Percentiles rank a stretch among this genome's conserved stretches.
Evolutionary conservation across 2,888 invertebrate genomes (phyloP).

Genomic region (Synergus itoensis): DNA sequence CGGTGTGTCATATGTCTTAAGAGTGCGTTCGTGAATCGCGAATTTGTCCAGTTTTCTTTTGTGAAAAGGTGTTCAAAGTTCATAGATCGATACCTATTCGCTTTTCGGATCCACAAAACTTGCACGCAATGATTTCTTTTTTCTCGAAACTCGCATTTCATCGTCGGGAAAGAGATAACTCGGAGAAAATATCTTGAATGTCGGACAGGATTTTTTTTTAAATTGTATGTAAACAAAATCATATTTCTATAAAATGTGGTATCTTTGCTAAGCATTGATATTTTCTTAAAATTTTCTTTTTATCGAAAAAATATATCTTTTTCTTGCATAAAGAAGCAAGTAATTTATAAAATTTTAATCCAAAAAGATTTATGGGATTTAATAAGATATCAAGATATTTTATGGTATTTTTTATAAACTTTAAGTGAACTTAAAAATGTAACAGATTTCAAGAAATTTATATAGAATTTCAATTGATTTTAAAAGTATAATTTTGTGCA

Average conservation of each 20-base stretch:
- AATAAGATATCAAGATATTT: too few species aligned
- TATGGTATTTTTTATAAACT: too few species aligned
- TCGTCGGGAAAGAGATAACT: neutral
- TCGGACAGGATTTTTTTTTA: neutral
- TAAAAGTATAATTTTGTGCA: too few species aligned
- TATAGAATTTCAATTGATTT: too few species aligned
- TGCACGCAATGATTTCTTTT: neutral
- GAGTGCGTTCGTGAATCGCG: conserved; percentile 47
- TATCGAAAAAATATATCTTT: too few species aligned
- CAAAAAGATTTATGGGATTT: too few species aligned
- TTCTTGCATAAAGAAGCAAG: too few species aligned
- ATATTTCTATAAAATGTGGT: neutral
- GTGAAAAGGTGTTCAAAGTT: conserved; percentile 47
- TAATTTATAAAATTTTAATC: too few species aligned
- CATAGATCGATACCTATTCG: neutral
- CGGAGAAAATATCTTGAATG: neutral
- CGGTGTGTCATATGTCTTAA: conserved; percentile 36
- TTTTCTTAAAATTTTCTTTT: neutral
- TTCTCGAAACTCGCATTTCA: neutral
- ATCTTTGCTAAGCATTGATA: neutral
- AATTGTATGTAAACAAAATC: conserved; percentile 33
- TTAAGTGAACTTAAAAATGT: too few species aligned
- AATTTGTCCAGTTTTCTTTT: conserved; percentile 41
- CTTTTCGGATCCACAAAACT: neutral
- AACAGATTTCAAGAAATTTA: too few species aligned